Percentiles rank a stretch among this genome's conserved stretches.
Evolutionary conservation across 2,797 vertebrate genomes (phyloP).

Genomic region (Enteromius treurensis): DNA sequence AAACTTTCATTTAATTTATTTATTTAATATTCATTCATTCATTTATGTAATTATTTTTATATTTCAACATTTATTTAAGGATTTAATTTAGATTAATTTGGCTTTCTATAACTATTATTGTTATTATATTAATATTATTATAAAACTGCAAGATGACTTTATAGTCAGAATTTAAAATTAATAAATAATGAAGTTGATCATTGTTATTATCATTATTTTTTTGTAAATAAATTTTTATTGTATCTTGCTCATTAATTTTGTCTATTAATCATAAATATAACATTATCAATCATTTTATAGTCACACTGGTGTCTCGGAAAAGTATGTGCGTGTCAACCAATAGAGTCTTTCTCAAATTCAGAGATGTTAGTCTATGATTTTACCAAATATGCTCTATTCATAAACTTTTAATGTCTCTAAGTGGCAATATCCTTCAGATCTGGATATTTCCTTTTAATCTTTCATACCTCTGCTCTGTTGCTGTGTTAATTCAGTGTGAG

Average conservation of each 20-base stretch:
- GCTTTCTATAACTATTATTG: background rate
- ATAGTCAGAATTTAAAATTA: background rate
- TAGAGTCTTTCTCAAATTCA: slow-evolving; percentile 38
- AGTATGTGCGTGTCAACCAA: slow-evolving; percentile 7
- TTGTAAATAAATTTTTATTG: too few species aligned
- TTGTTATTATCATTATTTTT: too few species aligned
- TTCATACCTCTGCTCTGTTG: slow-evolving; percentile 28
- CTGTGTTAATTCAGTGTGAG: slow-evolving; percentile 35
- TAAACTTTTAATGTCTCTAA: slow-evolving; percentile 32
- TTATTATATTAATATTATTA: background rate
- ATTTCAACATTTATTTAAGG: background rate
- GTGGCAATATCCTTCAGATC: slow-evolving; percentile 19
- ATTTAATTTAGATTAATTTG: background rate
- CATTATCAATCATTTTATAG: too few species aligned
- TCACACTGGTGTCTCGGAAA: background rate
- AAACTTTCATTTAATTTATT: too few species aligned
- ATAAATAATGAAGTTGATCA: background rate
- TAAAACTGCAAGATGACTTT: background rate
- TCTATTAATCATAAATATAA: background rate
- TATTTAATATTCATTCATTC: background rate
- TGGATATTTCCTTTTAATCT: slow-evolving; percentile 36
- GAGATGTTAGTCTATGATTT: slow-evolving; percentile 32
- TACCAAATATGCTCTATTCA: slow-evolving; percentile 33
- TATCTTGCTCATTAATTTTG: background rate
- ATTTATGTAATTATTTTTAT: too few species aligned